These are phyloP conservation scores for Gallinago nigripennis DNA, from an alignment of 2,797 vertebrate genomes.

Conservation along the genomic window DNA sequence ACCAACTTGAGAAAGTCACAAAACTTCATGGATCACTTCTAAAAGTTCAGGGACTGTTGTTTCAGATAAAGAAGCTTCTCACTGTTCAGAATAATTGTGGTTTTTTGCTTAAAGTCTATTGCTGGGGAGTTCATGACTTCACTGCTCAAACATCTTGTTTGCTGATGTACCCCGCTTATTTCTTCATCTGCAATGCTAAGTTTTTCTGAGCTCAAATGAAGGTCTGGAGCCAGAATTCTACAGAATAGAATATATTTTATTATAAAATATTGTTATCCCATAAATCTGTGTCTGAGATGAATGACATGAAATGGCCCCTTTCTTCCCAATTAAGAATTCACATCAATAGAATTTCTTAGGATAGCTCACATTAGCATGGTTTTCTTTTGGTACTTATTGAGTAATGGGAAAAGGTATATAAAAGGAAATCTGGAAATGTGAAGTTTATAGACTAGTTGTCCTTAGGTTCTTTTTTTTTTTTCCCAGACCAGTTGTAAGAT, in stretches of 20 bases:
- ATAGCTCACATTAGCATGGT: neutral
- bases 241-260: neutral
- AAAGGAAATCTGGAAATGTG: neutral
- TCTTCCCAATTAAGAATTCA: neutral
- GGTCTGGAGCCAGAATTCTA: neutral
- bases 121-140: neutral
- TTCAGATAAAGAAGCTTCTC: neutral
- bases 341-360: neutral
- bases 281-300: neutral
- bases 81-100: neutral
- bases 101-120: neutral
- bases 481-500: neutral
- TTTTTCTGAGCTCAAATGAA: neutral
- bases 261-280: neutral
- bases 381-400: neutral
- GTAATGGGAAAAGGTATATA: neutral
- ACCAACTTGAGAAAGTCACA: neutral
- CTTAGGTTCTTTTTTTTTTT: neutral
- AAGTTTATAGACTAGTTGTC: neutral
- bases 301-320: neutral
- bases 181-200: neutral
- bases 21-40: neutral
- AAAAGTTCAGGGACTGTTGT: neutral
- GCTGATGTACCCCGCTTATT: neutral
- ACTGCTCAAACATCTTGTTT: neutral